Evolutionary conservation across 37 sponge, comb jelly and placozoan species (phyloP).

Genomic region (Crambe crambe): DNA sequence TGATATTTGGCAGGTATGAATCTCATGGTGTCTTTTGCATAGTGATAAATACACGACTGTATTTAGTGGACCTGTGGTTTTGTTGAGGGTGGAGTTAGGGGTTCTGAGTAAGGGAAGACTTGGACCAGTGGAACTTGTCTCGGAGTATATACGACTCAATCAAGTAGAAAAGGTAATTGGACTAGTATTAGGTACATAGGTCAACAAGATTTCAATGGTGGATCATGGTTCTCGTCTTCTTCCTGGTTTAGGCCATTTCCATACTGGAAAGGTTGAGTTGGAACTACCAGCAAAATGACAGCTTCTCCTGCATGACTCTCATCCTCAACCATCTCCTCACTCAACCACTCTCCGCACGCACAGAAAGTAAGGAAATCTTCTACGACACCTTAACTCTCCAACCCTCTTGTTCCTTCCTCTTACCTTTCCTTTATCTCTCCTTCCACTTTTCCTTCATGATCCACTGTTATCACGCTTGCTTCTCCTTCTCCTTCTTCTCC

Average conservation of each 20-base stretch:
- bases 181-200: no score
- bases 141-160: constrained; percentile 57
- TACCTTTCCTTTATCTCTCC: background rate
- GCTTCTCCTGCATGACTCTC: constrained; percentile 48
- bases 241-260: constrained; percentile 35
- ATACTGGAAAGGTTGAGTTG: constrained; percentile 44
- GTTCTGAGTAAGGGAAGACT: constrained; percentile 60
- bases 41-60: no score
- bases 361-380: constrained; percentile 44
- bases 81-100: constrained; percentile 65
- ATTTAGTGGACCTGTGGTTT: constrained; percentile 60
- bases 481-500: background rate
- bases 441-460: background rate
- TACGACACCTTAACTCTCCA: background rate
- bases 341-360: constrained; percentile 51
- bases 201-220: no score
- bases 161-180: constrained; percentile 30
- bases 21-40: background rate
- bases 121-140: constrained; percentile 49
- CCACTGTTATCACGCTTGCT: background rate
- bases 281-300: constrained; percentile 42
- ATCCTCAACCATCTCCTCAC: constrained; percentile 64
- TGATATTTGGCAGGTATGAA: constrained; percentile 56
- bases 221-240: no score
- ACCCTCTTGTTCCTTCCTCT: background rate